Percentiles rank a stretch among this genome's conserved stretches.
Evolutionary conservation across 2,888 invertebrate genomes (phyloP).

Genomic region (Yponomeuta plumbellus): DNA sequence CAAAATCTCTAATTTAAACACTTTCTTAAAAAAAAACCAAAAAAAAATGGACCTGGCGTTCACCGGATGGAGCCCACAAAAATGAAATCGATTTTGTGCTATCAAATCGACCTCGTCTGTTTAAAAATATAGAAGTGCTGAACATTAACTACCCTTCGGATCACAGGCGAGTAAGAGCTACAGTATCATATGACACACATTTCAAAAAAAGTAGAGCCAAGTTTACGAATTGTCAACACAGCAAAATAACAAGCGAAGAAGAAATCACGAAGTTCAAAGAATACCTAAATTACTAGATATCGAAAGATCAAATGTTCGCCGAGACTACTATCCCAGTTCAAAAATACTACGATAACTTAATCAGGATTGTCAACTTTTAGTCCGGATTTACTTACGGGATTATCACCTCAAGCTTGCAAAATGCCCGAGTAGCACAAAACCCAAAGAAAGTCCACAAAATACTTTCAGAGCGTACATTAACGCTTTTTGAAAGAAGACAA

Average conservation of each 20-base stretch:
- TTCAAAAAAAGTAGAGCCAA: constrained; percentile 16
- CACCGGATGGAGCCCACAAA: neutral
- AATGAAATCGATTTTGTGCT: constrained; percentile 17
- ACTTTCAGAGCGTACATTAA: constrained; percentile 16
- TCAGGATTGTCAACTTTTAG: too few relatives aligned
- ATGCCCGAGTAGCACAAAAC: neutral
- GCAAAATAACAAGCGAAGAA: too few relatives aligned
- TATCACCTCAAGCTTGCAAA: too few relatives aligned
- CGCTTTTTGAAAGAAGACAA: constrained; percentile 19
- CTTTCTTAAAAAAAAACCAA: constrained; percentile 8
- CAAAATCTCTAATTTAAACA: constrained; percentile 10
- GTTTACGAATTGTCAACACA: constrained; percentile 8
- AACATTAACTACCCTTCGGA: constrained; percentile 2
- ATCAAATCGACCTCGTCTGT: neutral
- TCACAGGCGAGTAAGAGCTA: constrained; percentile 11
- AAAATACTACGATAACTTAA: too few relatives aligned
- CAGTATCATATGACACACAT: too few relatives aligned
- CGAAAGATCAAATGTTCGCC: constrained; percentile 4
- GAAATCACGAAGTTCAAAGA: neutral
- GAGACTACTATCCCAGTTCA: neutral
- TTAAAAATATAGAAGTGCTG: constrained; percentile 5
- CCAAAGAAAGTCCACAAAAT: constrained; percentile 17
- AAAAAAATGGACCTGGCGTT: constrained; percentile 11
- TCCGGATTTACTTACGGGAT: too few relatives aligned
- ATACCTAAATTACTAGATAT: constrained; percentile 10